phyloP scores from a whole-genome alignment of 1,140 invertebrate species.

The Drosophila varians region DNA sequence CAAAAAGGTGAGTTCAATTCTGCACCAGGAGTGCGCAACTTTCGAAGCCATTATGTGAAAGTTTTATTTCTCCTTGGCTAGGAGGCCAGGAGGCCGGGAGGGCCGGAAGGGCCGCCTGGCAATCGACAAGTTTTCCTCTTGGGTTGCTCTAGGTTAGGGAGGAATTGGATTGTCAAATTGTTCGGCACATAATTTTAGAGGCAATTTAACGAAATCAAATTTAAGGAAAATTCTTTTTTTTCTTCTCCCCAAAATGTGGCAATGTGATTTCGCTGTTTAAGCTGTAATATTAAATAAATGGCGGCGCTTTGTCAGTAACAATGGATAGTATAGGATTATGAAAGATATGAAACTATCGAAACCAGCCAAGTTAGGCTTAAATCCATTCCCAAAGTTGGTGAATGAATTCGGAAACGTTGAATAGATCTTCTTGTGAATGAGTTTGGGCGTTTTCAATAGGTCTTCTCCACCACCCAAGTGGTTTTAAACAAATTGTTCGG shows the following conservation, averaged over 20 bases:
- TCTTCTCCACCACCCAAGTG: slow-evolving; percentile 4
- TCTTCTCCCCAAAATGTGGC: slow-evolving; percentile 14
- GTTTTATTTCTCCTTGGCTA: slow-evolving; percentile 52
- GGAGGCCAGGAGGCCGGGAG: background rate
- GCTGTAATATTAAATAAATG: background rate
- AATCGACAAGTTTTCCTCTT: slow-evolving; percentile 51
- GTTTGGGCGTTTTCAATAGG: slow-evolving; percentile 1
- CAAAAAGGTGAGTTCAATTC: slow-evolving; percentile 48
- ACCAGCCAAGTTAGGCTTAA: background rate
- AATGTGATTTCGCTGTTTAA: background rate
- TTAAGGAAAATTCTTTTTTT: slow-evolving; percentile 36
- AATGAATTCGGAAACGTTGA: background rate
- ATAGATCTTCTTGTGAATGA: slow-evolving; percentile 22
- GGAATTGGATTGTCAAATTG: slow-evolving; percentile 68
- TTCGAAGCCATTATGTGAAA: slow-evolving; percentile 57
- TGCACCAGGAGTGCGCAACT: slow-evolving; percentile 35
- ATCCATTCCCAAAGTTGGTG: slow-evolving; percentile 5
- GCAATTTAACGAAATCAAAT: slow-evolving; percentile 67
- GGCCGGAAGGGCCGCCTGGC: slow-evolving; percentile 10
- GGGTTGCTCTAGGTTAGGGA: slow-evolving; percentile 30
- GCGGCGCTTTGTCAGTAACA: background rate
- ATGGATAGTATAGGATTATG: background rate
- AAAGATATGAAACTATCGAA: background rate
- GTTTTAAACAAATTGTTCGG: slow-evolving; percentile 28
- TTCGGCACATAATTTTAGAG: slow-evolving; percentile 69